A percentile compares a stretch with the other conserved stretches of the same genome.
Evolutionary conservation across 35 echinoderm and acorn worm species (phyloP).

Genomic region (Strongylocentrotus purpuratus): DNA sequence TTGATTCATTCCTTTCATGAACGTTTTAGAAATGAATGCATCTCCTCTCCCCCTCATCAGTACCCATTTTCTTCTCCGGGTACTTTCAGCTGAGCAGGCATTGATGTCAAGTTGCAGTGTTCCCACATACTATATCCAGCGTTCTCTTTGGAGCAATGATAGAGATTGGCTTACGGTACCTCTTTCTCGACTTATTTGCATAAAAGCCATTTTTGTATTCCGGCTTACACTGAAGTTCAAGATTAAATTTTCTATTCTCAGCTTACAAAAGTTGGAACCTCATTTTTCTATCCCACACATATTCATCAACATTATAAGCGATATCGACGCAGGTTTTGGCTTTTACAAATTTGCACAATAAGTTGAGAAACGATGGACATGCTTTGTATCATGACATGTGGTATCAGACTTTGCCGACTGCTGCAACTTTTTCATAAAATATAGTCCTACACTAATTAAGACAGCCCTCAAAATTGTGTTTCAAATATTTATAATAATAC

Average conservation of each 20-base stretch:
- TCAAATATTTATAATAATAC: too few species aligned
- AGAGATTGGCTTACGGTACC: background rate
- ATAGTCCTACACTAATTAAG: too few species aligned
- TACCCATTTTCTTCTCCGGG: background rate
- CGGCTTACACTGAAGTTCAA: background rate
- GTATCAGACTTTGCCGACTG: too few species aligned
- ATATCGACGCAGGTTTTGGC: too few species aligned
- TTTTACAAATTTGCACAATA: too few species aligned
- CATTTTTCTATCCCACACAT: background rate
- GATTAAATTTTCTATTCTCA: background rate
- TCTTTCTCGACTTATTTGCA: background rate
- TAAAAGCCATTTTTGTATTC: background rate
- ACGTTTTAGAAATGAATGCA: background rate
- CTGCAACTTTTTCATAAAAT: too few species aligned
- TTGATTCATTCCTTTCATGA: constrained; percentile 13
- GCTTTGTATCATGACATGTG: too few species aligned
- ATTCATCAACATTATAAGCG: too few species aligned
- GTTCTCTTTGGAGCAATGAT: background rate
- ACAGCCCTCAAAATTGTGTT: too few species aligned
- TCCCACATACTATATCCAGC: background rate
- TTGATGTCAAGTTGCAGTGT: background rate
- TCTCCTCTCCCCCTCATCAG: background rate
- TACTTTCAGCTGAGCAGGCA: background rate
- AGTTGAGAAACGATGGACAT: too few species aligned
- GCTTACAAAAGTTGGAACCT: background rate